A percentile compares a stretch with the other conserved stretches of the same genome.
Conservation (phyloP, 2,888 invertebrate species). For the Caenorhabditis sulstoni region DNA sequence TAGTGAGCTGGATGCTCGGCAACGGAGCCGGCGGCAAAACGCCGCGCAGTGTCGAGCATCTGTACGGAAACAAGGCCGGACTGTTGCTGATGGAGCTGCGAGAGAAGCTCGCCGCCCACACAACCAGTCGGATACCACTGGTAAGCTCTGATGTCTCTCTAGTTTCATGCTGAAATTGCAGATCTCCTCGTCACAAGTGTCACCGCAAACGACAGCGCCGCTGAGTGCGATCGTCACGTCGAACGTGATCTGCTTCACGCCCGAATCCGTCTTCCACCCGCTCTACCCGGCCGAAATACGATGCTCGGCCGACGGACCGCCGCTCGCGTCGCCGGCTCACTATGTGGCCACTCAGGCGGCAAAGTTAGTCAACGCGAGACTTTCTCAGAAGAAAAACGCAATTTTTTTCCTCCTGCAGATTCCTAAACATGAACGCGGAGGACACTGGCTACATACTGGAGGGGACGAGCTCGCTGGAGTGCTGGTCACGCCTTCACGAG, state of each 20-base stretch:
- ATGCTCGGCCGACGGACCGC: constrained; percentile 50
- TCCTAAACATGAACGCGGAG: constrained; percentile 67
- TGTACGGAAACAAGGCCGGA: constrained; percentile 78
- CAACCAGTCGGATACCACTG: constrained; percentile 72
- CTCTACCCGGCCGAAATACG: constrained; percentile 77
- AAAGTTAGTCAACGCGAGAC: no score
- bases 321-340: constrained; percentile 75
- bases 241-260: constrained; percentile 79
- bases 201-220: background rate
- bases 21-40: constrained; percentile 30
- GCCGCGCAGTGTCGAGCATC: constrained; percentile 63
- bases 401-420: constrained; percentile 55
- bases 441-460: constrained; percentile 73
- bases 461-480: constrained; percentile 67
- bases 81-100: constrained; percentile 78
- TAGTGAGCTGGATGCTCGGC: constrained; percentile 76
- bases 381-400: constrained; percentile 31
- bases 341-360: constrained; percentile 72
- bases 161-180: constrained; percentile 6
- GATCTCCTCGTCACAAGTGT: constrained; percentile 48
- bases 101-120: constrained; percentile 65
- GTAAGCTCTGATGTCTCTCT: constrained; percentile 52
- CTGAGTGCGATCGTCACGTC: constrained; percentile 69
- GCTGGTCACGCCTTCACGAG: constrained; percentile 75
- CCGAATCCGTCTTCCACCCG: constrained; percentile 79